Evolutionary conservation across 2,113 vertebrate genomes (phyloP).

Genomic region (Benitochromis conjunctus): DNA sequence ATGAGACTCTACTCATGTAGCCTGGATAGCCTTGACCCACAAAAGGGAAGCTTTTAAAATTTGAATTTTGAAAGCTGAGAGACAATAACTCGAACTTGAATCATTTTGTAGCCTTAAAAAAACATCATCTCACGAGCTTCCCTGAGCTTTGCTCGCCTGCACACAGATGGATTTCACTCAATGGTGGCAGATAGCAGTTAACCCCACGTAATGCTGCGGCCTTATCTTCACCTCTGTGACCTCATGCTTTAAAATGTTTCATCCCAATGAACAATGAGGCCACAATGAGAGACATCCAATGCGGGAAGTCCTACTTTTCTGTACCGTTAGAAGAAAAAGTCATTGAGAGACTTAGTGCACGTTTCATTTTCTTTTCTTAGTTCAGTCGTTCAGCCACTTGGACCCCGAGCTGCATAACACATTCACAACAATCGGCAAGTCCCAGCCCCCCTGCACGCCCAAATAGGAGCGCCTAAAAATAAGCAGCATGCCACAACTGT

Average conservation of each 20-base stretch:
- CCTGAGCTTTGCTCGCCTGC: slow-evolving; percentile 18
- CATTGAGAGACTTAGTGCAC: background rate
- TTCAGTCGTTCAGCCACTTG: slow-evolving; percentile 44
- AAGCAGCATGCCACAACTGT: slow-evolving; percentile 62
- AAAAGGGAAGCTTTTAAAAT: background rate
- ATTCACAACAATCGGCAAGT: slow-evolving; percentile 46
- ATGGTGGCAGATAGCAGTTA: slow-evolving; percentile 40
- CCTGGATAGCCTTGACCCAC: background rate
- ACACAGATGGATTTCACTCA: slow-evolving; percentile 37
- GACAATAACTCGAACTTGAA: background rate
- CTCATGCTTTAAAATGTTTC: slow-evolving; percentile 3
- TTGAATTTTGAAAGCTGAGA: background rate
- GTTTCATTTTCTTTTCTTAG: slow-evolving; percentile 62
- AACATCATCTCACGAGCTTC: background rate
- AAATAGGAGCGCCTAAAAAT: slow-evolving; percentile 78
- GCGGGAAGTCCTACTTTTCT: background rate
- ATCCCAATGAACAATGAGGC: background rate
- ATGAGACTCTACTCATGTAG: background rate
- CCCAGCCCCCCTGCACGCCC: slow-evolving; percentile 23
- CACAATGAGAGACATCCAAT: background rate
- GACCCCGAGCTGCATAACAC: slow-evolving; percentile 36
- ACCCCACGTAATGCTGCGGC: slow-evolving; percentile 13
- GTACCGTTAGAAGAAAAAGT: background rate
- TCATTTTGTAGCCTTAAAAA: background rate
- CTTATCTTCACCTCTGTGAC: slow-evolving; percentile 9